These are phyloP conservation scores for Tachina fera DNA, from an alignment of 2,888 invertebrate genomes.

Conservation along the genomic window DNA sequence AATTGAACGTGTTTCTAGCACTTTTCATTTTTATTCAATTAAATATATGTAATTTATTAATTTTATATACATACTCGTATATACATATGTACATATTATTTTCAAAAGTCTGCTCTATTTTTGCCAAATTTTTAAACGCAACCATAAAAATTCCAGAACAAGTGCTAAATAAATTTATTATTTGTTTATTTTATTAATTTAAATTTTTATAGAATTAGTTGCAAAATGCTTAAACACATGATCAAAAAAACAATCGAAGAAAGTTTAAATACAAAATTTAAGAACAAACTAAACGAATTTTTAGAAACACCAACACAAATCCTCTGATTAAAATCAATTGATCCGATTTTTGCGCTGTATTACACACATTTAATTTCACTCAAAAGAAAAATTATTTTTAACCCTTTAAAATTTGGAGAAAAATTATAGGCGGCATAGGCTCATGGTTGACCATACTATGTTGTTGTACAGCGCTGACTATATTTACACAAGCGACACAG, in stretches of 20 bases:
- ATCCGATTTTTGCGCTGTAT: conserved; percentile 25
- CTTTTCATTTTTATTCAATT: conserved; percentile 43
- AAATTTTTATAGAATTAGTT: conserved; percentile 28
- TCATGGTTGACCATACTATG: conserved; percentile 1
- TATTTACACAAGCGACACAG: neutral
- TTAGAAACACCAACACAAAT: conserved; percentile 33
- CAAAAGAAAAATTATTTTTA: conserved; percentile 13
- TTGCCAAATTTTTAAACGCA: neutral
- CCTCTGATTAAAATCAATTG: conserved; percentile 41
- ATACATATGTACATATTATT: neutral
- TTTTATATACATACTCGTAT: neutral
- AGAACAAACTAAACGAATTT: neutral
- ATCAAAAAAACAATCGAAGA: neutral
- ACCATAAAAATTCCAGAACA: conserved; percentile 65
- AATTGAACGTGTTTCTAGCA: conserved; percentile 29
- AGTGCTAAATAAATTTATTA: conserved; percentile 60
- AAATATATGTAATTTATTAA: neutral
- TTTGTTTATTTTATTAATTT: conserved; percentile 58
- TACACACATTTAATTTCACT: conserved; percentile 30
- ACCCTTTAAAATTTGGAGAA: conserved; percentile 28
- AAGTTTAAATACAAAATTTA: conserved; percentile 2
- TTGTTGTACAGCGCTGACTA: conserved; percentile 14
- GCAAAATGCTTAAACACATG: conserved; percentile 24
- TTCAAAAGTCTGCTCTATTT: neutral
- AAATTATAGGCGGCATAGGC: neutral